Evolutionary conservation across 2,888 invertebrate species (phyloP).

Genomic region (Caenorhabditis virilis): DNA sequence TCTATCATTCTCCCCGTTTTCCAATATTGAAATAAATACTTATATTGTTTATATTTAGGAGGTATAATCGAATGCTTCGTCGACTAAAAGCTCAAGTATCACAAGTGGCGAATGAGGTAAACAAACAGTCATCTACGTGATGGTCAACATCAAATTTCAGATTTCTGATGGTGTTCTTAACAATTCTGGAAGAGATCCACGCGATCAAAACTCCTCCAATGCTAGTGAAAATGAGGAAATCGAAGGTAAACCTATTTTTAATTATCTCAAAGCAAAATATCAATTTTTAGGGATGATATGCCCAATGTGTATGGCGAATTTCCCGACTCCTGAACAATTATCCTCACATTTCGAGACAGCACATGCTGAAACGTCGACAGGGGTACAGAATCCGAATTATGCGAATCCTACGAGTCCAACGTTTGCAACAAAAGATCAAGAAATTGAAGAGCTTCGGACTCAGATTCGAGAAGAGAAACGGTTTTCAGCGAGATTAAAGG

Average conservation of each 20-base stretch:
- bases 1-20: too few relatives aligned
- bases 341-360: slow-evolving; percentile 42
- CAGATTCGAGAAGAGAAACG: slow-evolving; percentile 65
- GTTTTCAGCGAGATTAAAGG: slow-evolving; percentile 70
- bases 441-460: slow-evolving; percentile 40
- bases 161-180: slow-evolving; percentile 38
- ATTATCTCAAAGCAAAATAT: too few relatives aligned
- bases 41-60: slow-evolving; percentile 4
- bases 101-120: slow-evolving; percentile 51
- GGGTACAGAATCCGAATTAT: slow-evolving; percentile 14
- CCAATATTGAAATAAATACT: not conserved
- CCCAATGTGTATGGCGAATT: slow-evolving; percentile 53
- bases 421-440: slow-evolving; percentile 31
- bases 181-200: slow-evolving; percentile 16
- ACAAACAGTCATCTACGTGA: not conserved
- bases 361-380: slow-evolving; percentile 34
- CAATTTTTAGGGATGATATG: slow-evolving; percentile 72
- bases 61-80: slow-evolving; percentile 39
- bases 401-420: not conserved
- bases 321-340: slow-evolving; percentile 46
- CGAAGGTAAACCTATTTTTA: slow-evolving; percentile 32
- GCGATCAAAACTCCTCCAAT: slow-evolving; percentile 16
- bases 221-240: slow-evolving; percentile 40
- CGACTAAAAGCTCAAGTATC: slow-evolving; percentile 51
- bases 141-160: slow-evolving; percentile 31